phyloP scores from a whole-genome alignment of 2,888 invertebrate genomes.

The Drosophila leonis region DNA sequence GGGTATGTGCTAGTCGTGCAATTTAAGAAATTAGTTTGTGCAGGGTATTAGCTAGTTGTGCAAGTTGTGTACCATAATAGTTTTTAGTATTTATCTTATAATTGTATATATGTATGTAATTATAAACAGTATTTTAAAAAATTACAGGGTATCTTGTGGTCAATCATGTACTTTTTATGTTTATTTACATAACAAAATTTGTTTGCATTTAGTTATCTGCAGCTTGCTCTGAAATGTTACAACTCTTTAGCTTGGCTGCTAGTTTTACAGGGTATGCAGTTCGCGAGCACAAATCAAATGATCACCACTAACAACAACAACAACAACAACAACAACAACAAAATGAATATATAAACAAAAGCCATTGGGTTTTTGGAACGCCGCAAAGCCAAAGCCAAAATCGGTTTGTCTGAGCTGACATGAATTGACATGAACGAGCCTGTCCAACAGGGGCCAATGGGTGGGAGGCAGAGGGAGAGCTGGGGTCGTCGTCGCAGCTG shows the following conservation, averaged over 20 bases:
- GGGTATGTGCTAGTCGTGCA: background rate
- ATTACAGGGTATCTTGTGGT: background rate
- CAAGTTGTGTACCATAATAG: too few species aligned
- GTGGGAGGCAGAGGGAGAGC: background rate
- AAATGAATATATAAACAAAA: slow-evolving; percentile 36
- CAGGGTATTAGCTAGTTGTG: background rate
- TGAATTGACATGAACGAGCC: slow-evolving; percentile 62
- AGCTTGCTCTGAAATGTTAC: too few species aligned
- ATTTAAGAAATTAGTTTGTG: background rate
- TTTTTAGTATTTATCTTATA: too few species aligned
- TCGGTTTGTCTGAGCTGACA: slow-evolving; percentile 61
- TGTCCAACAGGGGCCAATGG: slow-evolving; percentile 3
- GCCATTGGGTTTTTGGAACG: slow-evolving; percentile 46
- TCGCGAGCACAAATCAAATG: slow-evolving; percentile 43
- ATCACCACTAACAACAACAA: slow-evolving; percentile 34
- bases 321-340: background rate
- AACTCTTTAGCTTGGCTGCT: background rate
- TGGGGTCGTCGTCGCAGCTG: slow-evolving; percentile 47
- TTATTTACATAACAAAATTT: background rate
- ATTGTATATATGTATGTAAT: background rate
- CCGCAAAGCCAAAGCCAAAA: slow-evolving; percentile 38
- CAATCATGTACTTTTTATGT: background rate
- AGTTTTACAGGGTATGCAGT: slow-evolving; percentile 35
- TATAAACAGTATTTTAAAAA: background rate
- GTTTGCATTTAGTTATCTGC: background rate